Percentiles rank a stretch among this genome's conserved stretches.
Conservation (phyloP, 2,113 vertebrate species). For the Crocuta crocuta region DNA sequence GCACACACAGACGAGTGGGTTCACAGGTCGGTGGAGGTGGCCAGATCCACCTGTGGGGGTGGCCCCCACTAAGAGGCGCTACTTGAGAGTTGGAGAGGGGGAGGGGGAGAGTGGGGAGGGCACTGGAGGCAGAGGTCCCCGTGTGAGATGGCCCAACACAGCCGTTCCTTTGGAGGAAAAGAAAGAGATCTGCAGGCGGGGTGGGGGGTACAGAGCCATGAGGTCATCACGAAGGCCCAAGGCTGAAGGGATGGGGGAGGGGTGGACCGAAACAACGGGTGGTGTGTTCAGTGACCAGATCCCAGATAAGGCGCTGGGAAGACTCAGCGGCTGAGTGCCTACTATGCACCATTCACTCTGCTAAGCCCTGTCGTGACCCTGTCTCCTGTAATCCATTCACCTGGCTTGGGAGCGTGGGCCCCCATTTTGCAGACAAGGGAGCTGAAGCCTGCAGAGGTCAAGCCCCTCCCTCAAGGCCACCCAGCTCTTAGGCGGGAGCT, state of each 20-base stretch:
- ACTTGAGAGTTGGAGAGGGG: not conserved
- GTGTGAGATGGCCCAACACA: rapidly evolving
- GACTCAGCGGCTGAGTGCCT: not conserved
- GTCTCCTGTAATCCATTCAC: rapidly evolving
- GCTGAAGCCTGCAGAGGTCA: not conserved
- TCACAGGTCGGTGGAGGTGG: rapidly evolving
- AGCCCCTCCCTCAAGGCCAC: not conserved
- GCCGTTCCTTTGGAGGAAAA: rapidly evolving
- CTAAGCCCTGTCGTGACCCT: not conserved
- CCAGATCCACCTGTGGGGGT: not conserved
- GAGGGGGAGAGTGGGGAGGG: too few species aligned
- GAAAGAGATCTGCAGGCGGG: not conserved
- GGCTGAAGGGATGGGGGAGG: not conserved
- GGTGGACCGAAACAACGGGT: too few species aligned
- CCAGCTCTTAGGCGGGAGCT: rapidly evolving
- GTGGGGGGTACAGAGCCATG: rapidly evolving
- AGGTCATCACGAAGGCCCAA: not conserved
- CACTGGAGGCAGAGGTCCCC: too few species aligned
- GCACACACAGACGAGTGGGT: not conserved
- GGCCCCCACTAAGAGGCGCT: too few species aligned
- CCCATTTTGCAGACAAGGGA: not conserved
- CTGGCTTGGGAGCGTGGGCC: not conserved
- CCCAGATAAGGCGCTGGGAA: rapidly evolving
- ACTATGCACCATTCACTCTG: not conserved
- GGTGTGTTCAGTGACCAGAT: too few species aligned